Percentiles rank a stretch among this genome's conserved stretches.
Conservation (phyloP, 2,797 vertebrate genomes). For the Enteromius argenteus region DNA sequence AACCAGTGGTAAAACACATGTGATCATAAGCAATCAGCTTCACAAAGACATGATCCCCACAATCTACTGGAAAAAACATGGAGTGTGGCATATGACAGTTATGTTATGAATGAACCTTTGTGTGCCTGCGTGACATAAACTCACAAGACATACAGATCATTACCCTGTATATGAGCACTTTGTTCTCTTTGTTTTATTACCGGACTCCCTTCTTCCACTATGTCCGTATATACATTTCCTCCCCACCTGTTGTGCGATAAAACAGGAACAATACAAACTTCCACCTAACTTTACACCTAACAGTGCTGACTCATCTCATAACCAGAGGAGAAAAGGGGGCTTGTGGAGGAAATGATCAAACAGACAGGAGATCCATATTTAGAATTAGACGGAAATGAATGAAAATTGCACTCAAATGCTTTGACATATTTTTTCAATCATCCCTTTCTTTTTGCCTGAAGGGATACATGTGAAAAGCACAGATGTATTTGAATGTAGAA, state of each 20-base stretch:
- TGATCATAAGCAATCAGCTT: background rate
- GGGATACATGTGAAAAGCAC: background rate
- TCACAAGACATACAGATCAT: constrained; percentile 13
- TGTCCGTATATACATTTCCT: constrained; percentile 76
- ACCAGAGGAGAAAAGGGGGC: constrained; percentile 27
- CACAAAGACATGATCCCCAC: constrained; percentile 42
- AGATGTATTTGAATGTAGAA: background rate
- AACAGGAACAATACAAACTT: constrained; percentile 80
- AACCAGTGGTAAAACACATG: background rate
- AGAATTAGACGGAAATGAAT: constrained; percentile 34
- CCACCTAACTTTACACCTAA: constrained; percentile 52
- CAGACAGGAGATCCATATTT: constrained; percentile 33
- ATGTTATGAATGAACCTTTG: constrained; percentile 45
- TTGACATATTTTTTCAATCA: background rate
- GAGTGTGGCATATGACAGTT: constrained; percentile 31
- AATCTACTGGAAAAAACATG: background rate
- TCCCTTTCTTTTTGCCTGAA: constrained; percentile 7
- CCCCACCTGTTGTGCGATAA: constrained; percentile 75
- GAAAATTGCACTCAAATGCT: constrained; percentile 32
- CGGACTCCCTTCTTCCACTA: constrained; percentile 67
- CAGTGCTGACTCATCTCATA: background rate
- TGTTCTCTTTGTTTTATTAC: constrained; percentile 14
- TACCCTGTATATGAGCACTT: constrained; percentile 16
- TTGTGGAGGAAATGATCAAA: constrained; percentile 29
- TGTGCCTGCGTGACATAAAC: constrained; percentile 34